Evolutionary conservation across 2,797 vertebrate species (phyloP).

Genomic region (Halcyon chelicuti): DNA sequence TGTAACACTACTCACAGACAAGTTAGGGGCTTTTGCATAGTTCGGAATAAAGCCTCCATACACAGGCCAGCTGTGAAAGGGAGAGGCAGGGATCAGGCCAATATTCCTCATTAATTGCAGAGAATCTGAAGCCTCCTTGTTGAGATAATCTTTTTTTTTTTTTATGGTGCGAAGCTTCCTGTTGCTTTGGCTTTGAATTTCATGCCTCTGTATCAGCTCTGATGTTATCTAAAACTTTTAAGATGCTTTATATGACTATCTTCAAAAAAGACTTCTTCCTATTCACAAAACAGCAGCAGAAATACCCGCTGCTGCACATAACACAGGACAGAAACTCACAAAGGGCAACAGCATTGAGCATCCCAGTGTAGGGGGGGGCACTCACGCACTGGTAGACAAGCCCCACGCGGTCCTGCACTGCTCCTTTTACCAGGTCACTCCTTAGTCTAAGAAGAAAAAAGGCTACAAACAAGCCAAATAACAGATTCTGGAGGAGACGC

Average conservation of each 20-base stretch:
- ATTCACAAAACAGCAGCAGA: background rate
- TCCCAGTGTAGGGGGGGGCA: conserved; percentile 90
- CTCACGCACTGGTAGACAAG: conserved; percentile 92
- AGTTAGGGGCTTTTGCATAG: background rate
- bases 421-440: conserved; percentile 84
- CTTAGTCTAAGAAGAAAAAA: conserved; percentile 89
- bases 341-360: conserved; percentile 92
- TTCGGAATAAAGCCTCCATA: background rate
- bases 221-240: background rate
- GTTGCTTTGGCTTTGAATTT: background rate
- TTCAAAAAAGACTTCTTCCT: background rate
- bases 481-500: conserved; percentile 94
- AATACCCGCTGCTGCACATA: background rate
- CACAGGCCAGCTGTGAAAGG: background rate
- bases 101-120: background rate
- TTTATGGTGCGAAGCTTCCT: background rate
- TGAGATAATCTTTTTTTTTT: background rate
- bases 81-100: background rate
- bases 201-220: background rate
- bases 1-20: background rate
- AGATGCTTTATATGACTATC: background rate
- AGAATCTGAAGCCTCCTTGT: background rate
- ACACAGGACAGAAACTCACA: conserved; percentile 84
- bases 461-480: conserved; percentile 89
- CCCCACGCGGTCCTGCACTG: conserved; percentile 92